Evolutionary conservation across 2,888 invertebrate genomes (phyloP), one percentile per base, ranked within the genome.

Genomic region (Hyles lineata): DNA sequence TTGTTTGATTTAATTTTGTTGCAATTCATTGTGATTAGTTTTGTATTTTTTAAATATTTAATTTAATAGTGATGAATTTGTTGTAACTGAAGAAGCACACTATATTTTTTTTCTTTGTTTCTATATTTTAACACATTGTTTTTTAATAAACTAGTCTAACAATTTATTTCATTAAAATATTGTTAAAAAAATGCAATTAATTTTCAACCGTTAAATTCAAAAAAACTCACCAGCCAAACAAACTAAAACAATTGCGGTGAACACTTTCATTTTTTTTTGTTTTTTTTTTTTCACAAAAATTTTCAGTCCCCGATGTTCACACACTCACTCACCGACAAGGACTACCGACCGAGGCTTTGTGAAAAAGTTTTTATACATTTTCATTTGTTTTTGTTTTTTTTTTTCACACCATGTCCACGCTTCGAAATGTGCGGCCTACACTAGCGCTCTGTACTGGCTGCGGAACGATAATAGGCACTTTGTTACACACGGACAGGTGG

Each of bases 341-440:
- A 91, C 87, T 91, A 87, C 85, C 76, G 76, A 76, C 74, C 72
- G 77, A 78, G 80, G 72, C 76, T 52, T 62, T 67, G 76, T 76
- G 74, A 75, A 62, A 76, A 80, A 83, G 80, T 82, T 90, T 90
- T 87, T 91, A 91, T 92, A 89, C 87, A 88, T 90, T 81, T 85
- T 85, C 80, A 78, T 74, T 75, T 70, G 78, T 74, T 75, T 77
- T 76, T 62, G 74, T 73, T 70, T 62, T 74, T 78, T 79, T 83
- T 83, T 86, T 84, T 84, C 79, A 79, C 79, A 77, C 73, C 61
- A 76, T 74, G 78, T 73, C 77, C 76, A 79, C 73, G 74, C 80
- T 77, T 76, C 79, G 80, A 70, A 76, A 76, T 75, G 77, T 78
- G 71, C 75, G 77, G 80, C 79, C 78, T 79, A 81, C 75, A 80